Percentiles rank a stretch among this genome's conserved stretches.
phyloP scores from a whole-genome alignment of 2,113 vertebrate species.

The Marcusenius ussheri region DNA sequence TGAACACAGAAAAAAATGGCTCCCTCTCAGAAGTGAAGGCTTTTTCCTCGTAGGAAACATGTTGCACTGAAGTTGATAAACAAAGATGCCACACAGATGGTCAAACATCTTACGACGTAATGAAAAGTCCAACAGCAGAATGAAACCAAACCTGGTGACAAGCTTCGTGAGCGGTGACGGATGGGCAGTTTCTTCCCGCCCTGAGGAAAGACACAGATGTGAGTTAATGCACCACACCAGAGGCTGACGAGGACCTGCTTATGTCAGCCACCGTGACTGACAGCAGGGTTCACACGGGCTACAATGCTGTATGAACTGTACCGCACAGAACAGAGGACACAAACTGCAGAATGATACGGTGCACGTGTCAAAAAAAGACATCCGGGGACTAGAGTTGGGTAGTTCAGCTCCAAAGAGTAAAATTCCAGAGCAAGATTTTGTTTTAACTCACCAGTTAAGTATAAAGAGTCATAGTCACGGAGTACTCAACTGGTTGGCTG shows the following conservation, averaged over 20 bases:
- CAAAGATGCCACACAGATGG: not conserved
- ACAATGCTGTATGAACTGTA: not conserved
- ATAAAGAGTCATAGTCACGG: not conserved
- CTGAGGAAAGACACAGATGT: not conserved
- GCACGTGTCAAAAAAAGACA: not conserved
- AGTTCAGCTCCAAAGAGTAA: not conserved
- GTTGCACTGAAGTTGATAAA: not conserved
- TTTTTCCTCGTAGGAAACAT: not conserved
- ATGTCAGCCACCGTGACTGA: not conserved
- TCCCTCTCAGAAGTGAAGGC: not conserved
- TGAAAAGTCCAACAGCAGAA: not conserved
- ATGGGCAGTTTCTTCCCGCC: not conserved
- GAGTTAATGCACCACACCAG: not conserved
- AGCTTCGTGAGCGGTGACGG: not conserved
- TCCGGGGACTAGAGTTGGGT: not conserved
- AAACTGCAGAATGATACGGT: not conserved
- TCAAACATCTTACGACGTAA: not conserved
- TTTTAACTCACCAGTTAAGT: not conserved
- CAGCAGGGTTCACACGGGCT: not conserved
- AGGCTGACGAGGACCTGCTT: not conserved
- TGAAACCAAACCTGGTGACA: not conserved
- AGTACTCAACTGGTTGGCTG: not conserved
- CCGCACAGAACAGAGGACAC: not conserved
- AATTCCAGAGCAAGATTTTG: not conserved
- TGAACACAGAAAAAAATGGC: not conserved